phyloP scores from a whole-genome alignment of 2,113 vertebrate genomes.

The Oreochromis aureus region DNA sequence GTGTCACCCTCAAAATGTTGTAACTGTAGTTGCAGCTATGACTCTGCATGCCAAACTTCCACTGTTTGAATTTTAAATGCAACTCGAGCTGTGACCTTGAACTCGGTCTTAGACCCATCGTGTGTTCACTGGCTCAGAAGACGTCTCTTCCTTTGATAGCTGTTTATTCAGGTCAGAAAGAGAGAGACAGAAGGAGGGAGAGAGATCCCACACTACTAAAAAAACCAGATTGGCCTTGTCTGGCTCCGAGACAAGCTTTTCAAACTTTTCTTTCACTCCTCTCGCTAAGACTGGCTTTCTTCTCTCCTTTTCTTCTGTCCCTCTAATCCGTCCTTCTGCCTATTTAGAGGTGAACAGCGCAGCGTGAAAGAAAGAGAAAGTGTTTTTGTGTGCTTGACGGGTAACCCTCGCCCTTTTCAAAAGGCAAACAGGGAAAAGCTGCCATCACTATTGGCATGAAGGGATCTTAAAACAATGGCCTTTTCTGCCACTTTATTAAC shows the following conservation, averaged over 20 bases:
- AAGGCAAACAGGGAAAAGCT: conserved; percentile 66
- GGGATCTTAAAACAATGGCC: conserved; percentile 55
- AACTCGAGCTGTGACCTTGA: conserved; percentile 17
- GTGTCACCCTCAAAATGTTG: background rate
- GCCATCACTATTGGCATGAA: conserved; percentile 53
- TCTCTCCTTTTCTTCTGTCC: conserved; percentile 44
- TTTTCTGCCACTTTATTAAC: conserved; percentile 60
- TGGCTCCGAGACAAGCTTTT: conserved; percentile 61
- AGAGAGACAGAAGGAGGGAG: conserved; percentile 17
- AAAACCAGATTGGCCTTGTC: conserved; percentile 58
- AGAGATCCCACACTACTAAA: conserved; percentile 61
- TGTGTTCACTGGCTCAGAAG: conserved; percentile 24
- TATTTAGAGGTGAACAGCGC: conserved; percentile 66
- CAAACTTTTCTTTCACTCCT: conserved; percentile 56
- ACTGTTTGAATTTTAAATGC: background rate
- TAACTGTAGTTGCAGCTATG: background rate
- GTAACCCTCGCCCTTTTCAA: conserved; percentile 65
- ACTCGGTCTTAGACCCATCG: conserved; percentile 37
- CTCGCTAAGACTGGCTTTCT: conserved; percentile 60
- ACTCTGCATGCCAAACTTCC: background rate
- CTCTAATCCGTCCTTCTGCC: conserved; percentile 69
- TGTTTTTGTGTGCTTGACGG: conserved; percentile 67
- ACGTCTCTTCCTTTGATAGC: conserved; percentile 47
- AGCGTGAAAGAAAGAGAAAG: conserved; percentile 60
- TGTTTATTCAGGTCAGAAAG: conserved; percentile 54